Evolutionary conservation across 64 coral and sea anemone species (phyloP).

Genomic region (Porites lutea): DNA sequence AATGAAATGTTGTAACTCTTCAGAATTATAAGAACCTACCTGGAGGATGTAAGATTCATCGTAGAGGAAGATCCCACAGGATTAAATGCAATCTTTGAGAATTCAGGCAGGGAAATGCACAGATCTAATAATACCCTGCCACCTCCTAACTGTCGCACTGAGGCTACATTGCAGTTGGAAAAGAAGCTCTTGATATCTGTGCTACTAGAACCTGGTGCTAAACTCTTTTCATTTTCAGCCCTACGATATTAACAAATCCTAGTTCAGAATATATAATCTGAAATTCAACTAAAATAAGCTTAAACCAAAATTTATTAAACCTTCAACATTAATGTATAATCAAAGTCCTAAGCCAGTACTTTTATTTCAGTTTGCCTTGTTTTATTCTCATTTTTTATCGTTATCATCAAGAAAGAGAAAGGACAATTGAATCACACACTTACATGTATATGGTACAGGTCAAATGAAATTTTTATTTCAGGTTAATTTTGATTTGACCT

Average conservation of each 20-base stretch:
- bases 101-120: conserved; percentile 72
- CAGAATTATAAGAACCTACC: conserved; percentile 29
- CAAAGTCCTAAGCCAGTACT: no score
- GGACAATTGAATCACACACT: no score
- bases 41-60: conserved; percentile 47
- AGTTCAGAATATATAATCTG: background rate
- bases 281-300: no score
- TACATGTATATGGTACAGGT: no score
- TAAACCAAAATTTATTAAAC: no score
- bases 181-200: conserved; percentile 81
- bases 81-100: conserved; percentile 64
- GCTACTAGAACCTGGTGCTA: conserved; percentile 14
- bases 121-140: conserved; percentile 75
- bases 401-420: no score
- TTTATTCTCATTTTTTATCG: no score
- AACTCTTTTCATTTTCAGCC: conserved; percentile 25
- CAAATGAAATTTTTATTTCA: no score
- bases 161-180: conserved; percentile 85
- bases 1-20: background rate
- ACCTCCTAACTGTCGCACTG: conserved; percentile 71
- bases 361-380: no score
- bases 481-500: no score
- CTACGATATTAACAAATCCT: background rate
- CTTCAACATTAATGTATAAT: no score
- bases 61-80: conserved; percentile 9